These are phyloP conservation scores for Lineus longissimus DNA, from an alignment of 1,140 invertebrate genomes.

Conservation along the genomic window DNA sequence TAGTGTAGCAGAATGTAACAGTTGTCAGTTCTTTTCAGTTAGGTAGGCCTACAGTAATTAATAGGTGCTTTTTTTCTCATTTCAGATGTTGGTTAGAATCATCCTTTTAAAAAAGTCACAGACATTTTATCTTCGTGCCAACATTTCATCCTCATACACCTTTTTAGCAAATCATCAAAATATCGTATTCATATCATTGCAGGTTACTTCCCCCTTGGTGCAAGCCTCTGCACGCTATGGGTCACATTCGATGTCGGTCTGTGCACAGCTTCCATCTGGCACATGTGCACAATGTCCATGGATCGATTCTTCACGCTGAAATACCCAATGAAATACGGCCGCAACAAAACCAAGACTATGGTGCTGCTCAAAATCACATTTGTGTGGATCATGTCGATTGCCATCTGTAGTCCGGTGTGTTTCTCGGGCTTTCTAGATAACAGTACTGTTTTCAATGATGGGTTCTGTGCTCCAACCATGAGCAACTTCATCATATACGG, in stretches of 20 bases:
- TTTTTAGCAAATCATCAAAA: no score
- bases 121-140: no score
- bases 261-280: conserved; percentile 90
- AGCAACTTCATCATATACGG: conserved; percentile 79
- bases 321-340: conserved; percentile 64
- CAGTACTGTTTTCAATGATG: conserved; percentile 47
- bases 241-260: conserved; percentile 91
- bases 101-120: no score
- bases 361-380: conserved; percentile 86
- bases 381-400: conserved; percentile 83
- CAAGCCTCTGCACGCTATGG: conserved; percentile 87
- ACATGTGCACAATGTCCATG: conserved; percentile 95
- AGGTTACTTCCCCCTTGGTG: conserved; percentile 88
- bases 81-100: no score
- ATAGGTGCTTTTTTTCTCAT: no score
- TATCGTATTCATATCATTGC: conserved; percentile 43
- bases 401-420: conserved; percentile 81
- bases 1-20: no score
- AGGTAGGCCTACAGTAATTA: no score
- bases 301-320: conserved; percentile 63
- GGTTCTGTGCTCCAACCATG: conserved; percentile 65
- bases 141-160: no score
- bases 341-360: conserved; percentile 79
- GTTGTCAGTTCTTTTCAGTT: no score
- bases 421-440: conserved; percentile 71